Evolutionary conservation across 2,888 invertebrate species (phyloP).

Genomic region (Tineola bisselliella): DNA sequence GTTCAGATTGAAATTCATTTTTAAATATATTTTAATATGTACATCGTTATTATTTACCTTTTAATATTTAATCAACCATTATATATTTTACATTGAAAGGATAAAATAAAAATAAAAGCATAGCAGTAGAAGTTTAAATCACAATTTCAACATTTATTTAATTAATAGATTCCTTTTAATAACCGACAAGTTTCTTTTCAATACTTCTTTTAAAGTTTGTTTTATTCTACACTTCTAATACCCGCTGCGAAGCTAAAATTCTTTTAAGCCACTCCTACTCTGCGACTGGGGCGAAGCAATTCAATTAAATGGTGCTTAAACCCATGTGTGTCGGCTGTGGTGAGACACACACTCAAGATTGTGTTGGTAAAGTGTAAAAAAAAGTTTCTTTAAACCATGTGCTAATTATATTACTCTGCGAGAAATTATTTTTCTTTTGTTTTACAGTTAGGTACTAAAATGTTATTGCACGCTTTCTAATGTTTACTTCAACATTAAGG

Average conservation of each 20-base stretch:
- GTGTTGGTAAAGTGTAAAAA: background rate
- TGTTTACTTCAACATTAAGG: too few relatives aligned
- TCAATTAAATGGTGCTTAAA: conserved; percentile 14
- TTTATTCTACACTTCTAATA: background rate
- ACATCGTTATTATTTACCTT: too few relatives aligned
- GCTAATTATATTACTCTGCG: too few relatives aligned
- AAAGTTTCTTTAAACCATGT: too few relatives aligned
- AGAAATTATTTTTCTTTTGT: too few relatives aligned
- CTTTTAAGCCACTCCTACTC: background rate
- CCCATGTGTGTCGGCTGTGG: background rate
- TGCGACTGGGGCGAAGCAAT: conserved; percentile 8
- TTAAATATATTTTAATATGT: too few relatives aligned
- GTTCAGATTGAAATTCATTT: too few relatives aligned
- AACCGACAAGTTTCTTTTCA: background rate
- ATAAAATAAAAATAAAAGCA: too few relatives aligned
- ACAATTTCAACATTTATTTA: background rate
- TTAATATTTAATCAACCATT: too few relatives aligned
- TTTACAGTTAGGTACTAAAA: too few relatives aligned
- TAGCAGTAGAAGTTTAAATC: background rate
- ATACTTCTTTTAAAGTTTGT: background rate
- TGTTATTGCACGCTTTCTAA: too few relatives aligned
- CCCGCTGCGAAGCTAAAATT: conserved; percentile 1
- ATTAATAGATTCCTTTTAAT: background rate
- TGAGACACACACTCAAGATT: background rate
- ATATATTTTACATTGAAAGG: too few relatives aligned